A percentile compares a stretch with the other conserved stretches of the same genome.
Evolutionary conservation across 1,140 invertebrate species (phyloP).

Genomic region (Protaetia brevitarsis): DNA sequence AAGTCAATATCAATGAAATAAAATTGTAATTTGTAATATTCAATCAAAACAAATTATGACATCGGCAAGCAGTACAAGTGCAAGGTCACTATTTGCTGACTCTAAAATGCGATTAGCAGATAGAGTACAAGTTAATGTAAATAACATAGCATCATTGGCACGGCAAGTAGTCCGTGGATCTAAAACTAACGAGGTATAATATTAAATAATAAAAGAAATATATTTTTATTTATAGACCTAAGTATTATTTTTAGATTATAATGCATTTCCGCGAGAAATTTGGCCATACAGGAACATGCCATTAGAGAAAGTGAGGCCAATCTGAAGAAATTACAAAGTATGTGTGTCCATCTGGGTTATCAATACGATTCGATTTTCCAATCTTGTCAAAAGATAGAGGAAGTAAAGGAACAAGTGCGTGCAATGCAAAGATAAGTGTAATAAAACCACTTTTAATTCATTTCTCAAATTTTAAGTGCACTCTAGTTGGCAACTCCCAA

Average conservation of each 20-base stretch:
- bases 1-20: too few relatives aligned
- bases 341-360: conserved; percentile 70
- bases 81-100: conserved; percentile 75
- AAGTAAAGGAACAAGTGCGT: conserved; percentile 75
- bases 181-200: conserved; percentile 75
- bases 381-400: conserved; percentile 66
- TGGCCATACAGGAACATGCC: conserved; percentile 70
- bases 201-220: neutral
- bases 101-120: conserved; percentile 82
- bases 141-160: conserved; percentile 80
- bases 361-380: conserved; percentile 72
- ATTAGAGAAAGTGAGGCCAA: conserved; percentile 73
- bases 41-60: conserved; percentile 69
- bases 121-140: conserved; percentile 83
- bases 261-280: conserved; percentile 73
- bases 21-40: too few relatives aligned
- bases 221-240: neutral
- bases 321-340: conserved; percentile 71
- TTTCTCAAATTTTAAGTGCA: neutral
- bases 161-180: conserved; percentile 80
- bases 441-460: neutral
- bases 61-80: conserved; percentile 82
- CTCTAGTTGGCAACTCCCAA: conserved; percentile 1
- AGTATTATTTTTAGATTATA: conserved; percentile 59
- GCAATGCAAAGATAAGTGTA: conserved; percentile 66